Evolutionary conservation across 2,797 vertebrate species (phyloP), one percentile per base, ranked within the genome.

Genomic region (Anas georgica): DNA sequence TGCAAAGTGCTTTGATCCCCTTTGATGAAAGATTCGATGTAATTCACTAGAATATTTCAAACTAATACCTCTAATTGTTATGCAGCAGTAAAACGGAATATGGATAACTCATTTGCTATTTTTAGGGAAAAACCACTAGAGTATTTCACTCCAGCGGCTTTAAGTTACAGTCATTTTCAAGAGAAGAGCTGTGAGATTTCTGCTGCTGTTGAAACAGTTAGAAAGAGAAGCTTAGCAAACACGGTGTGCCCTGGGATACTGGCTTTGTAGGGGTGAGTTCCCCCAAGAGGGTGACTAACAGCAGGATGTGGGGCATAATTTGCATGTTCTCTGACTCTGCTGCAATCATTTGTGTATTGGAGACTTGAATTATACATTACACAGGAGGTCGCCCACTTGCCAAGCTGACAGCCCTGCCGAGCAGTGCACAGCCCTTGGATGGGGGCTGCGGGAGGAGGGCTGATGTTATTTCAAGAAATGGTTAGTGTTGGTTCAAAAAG

Each of bases 311-410:
- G 97, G 93, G 95, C 94, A 94, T 88, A 52, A 96, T 97, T 96
- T 97, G 91, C 93, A 97, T 96, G 94, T 97, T 96, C 95, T 91
- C 82, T 94, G 91, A 84, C 90, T 96, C 79, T 94, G 92, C 95
- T 93, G 94, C 96, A 94, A 96, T 93, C 77, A 74, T 93, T 86
- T 95, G 88, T 95, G 91, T 93, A 91, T 66, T 96, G 93, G 95
- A 94, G 94, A 94, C 94, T 95, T 93, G 89, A 95, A 95, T 96
- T 95, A 94, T 88, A 92, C 94, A 96, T 88, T 93, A 91, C 94
- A 96, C 70, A 94, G 86, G 86, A 93, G 58, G 52, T 91, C 54
- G 26, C 91, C 93, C 91, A 85, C 94, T 96, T 91, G 81, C 93
- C 86, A 88, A 88, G 75, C 67, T 91, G 95, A 62, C 75, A 93